phyloP scores from a whole-genome alignment of 2,113 vertebrate genomes.

The Acrocephalus arundinaceus region DNA sequence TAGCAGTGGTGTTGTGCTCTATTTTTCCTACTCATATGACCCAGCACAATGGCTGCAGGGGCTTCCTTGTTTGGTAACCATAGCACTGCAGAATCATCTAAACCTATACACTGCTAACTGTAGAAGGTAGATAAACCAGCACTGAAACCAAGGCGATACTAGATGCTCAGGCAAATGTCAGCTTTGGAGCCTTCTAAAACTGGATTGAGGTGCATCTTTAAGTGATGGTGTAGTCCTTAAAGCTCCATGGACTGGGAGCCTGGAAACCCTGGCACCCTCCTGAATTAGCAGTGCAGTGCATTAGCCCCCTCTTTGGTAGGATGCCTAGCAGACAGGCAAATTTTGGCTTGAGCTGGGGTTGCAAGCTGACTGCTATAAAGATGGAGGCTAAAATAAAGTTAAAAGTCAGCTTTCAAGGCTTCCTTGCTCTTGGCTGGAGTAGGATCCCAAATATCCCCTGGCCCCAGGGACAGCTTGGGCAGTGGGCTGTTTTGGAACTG shows the following conservation, averaged over 20 bases:
- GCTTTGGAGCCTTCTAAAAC: conserved; percentile 9
- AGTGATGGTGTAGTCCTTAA: not conserved
- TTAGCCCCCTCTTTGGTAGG: not conserved
- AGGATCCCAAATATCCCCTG: not conserved
- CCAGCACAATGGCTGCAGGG: not conserved
- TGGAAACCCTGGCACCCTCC: not conserved
- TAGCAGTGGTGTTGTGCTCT: conserved; percentile 16
- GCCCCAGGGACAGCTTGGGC: not conserved
- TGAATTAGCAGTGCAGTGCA: not conserved
- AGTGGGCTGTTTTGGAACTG: not conserved
- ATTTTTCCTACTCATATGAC: not conserved
- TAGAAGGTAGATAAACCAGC: conserved; percentile 34
- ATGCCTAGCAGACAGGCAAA: not conserved
- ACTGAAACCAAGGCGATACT: not conserved
- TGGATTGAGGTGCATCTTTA: not conserved
- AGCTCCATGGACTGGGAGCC: not conserved
- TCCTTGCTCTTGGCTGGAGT: not conserved
- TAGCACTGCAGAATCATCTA: conserved; percentile 9
- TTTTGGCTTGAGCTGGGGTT: not conserved
- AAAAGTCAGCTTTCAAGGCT: not conserved
- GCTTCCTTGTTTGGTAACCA: conserved; percentile 60
- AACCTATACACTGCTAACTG: conserved; percentile 5
- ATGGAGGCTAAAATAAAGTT: not conserved
- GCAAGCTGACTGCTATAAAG: not conserved
- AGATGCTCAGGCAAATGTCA: not conserved